Evolutionary conservation across 2,113 vertebrate genomes (phyloP).

Genomic region (Lota lota): DNA sequence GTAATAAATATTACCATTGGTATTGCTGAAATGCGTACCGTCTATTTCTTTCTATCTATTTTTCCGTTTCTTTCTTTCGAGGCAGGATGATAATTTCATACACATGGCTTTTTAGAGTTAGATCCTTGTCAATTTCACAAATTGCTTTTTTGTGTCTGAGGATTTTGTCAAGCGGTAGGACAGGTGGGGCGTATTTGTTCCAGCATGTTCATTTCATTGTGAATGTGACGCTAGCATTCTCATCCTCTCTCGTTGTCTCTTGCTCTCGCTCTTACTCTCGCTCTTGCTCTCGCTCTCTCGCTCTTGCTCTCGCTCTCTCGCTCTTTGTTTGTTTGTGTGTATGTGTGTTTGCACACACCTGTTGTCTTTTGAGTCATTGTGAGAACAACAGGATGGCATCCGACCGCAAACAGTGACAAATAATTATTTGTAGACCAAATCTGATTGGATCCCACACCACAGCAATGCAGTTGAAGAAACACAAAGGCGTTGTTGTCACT

Average conservation of each 20-base stretch:
- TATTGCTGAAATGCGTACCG: slow-evolving; percentile 90
- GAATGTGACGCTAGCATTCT: slow-evolving; percentile 7
- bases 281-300: too few relatives aligned
- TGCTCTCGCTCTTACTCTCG: too few relatives aligned
- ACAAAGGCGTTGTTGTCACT: too few relatives aligned
- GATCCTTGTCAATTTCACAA: slow-evolving; percentile 84
- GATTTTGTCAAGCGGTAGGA: slow-evolving; percentile 34
- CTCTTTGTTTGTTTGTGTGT: slow-evolving; percentile 8
- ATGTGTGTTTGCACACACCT: neutral
- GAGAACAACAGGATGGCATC: too few relatives aligned
- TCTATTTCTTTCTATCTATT: slow-evolving; percentile 73
- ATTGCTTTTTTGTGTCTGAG: slow-evolving; percentile 58
- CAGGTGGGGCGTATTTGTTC: slow-evolving; percentile 26
- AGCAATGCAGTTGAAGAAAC: too few relatives aligned
- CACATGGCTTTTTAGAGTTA: slow-evolving; percentile 36
- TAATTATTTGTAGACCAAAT: too few relatives aligned
- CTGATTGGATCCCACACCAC: too few relatives aligned
- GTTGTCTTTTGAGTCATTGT: too few relatives aligned
- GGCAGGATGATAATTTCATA: slow-evolving; percentile 28
- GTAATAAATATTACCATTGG: slow-evolving; percentile 98
- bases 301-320: too few relatives aligned
- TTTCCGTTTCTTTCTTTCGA: slow-evolving; percentile 9
- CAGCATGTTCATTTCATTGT: slow-evolving; percentile 22
- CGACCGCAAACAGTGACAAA: too few relatives aligned
- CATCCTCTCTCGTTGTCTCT: neutral